Evolutionary conservation across 64 coral and sea anemone species (phyloP).

Genomic region (Actinia equina): DNA sequence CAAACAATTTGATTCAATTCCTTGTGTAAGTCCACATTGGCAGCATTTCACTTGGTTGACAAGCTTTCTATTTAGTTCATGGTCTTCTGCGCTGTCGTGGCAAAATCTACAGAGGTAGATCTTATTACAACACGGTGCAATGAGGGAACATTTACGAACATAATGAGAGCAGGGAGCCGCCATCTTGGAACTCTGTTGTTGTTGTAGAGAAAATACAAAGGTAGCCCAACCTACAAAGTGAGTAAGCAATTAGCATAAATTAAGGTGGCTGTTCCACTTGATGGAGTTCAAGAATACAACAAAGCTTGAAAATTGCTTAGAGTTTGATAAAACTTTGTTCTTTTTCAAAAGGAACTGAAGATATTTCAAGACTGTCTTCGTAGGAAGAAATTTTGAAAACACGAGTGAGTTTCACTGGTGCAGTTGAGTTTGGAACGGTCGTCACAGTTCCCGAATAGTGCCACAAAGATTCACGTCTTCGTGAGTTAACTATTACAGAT

Average conservation of each 20-base stretch:
- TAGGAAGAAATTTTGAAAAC: neutral
- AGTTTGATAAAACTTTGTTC: neutral
- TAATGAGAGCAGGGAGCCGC: constrained; percentile 76
- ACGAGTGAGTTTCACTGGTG: no score
- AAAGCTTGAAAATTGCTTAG: neutral
- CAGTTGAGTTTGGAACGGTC: no score
- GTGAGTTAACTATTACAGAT: no score
- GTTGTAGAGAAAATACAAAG: neutral
- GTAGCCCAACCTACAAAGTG: neutral
- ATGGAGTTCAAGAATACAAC: no score
- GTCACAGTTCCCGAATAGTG: no score
- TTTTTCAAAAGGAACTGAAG: neutral
- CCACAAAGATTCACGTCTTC: no score
- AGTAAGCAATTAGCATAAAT: neutral
- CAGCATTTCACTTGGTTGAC: constrained; percentile 72
- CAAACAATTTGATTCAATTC: constrained; percentile 47
- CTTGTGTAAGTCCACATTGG: constrained; percentile 75
- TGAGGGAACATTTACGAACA: constrained; percentile 79
- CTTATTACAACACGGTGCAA: constrained; percentile 86
- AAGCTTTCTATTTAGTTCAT: constrained; percentile 82
- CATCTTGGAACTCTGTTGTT: neutral
- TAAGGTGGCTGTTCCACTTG: neutral
- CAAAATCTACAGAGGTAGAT: constrained; percentile 86
- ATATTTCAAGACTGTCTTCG: neutral
- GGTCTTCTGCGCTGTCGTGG: constrained; percentile 70